phyloP scores from a whole-genome alignment of 2,113 vertebrate species.

The human (Homo sapiens) region GRCh38 chr2:143514001-143514500 shows the following conservation, averaged over 20 bases:
- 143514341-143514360: background rate
- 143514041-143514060: background rate
- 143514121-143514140: background rate
- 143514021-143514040: constrained; percentile 18
- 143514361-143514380: background rate
- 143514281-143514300: constrained; percentile 2
- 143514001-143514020: background rate
- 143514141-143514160: background rate
- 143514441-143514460: background rate
- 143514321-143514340: background rate
- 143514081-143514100: background rate
- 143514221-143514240: background rate
- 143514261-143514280: background rate
- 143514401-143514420: background rate
- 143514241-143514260: background rate
- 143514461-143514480: background rate
- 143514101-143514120: background rate
- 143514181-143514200: background rate
- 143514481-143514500: background rate
- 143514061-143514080: background rate
- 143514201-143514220: background rate
- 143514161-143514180: background rate
- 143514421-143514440: background rate
- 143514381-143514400: constrained; percentile 15
- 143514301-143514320: background rate